Evolutionary conservation across 2,113 vertebrate genomes (phyloP).

Genomic region (Phylloscopus trochilus): DNA sequence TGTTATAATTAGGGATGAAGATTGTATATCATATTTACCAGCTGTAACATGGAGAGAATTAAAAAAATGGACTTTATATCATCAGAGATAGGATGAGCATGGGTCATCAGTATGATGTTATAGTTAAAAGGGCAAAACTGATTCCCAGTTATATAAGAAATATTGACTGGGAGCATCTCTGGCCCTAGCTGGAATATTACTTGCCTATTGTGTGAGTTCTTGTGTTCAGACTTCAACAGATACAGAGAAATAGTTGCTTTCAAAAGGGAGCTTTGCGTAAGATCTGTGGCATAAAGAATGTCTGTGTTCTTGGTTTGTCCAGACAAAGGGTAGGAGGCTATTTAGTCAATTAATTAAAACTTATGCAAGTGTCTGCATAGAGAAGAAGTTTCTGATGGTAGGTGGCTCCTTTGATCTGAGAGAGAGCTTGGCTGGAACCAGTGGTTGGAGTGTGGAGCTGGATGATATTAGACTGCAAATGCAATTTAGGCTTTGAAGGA

Average conservation of each 20-base stretch:
- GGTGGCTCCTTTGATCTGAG: constrained; percentile 25
- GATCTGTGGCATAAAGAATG: neutral
- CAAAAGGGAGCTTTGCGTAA: neutral
- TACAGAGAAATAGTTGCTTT: neutral
- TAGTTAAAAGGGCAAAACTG: neutral
- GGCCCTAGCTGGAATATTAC: neutral
- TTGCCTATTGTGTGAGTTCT: neutral
- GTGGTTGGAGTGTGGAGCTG: neutral
- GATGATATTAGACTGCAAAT: neutral
- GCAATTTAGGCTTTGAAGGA: neutral
- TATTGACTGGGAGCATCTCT: neutral
- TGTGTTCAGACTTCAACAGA: neutral
- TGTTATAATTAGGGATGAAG: neutral
- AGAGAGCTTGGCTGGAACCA: neutral
- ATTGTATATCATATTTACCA: neutral
- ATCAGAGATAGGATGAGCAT: neutral
- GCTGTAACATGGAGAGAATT: neutral
- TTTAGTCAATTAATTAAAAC: constrained; percentile 35
- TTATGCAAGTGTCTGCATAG: constrained; percentile 14
- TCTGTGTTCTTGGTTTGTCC: neutral
- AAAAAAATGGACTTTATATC: neutral
- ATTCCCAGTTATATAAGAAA: neutral
- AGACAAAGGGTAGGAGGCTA: neutral
- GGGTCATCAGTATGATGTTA: neutral
- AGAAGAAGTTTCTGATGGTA: neutral